Percentiles rank a stretch among this genome's conserved stretches.
Evolutionary conservation across 1,140 invertebrate species (phyloP).

Genomic region (Lethrus apterus): DNA sequence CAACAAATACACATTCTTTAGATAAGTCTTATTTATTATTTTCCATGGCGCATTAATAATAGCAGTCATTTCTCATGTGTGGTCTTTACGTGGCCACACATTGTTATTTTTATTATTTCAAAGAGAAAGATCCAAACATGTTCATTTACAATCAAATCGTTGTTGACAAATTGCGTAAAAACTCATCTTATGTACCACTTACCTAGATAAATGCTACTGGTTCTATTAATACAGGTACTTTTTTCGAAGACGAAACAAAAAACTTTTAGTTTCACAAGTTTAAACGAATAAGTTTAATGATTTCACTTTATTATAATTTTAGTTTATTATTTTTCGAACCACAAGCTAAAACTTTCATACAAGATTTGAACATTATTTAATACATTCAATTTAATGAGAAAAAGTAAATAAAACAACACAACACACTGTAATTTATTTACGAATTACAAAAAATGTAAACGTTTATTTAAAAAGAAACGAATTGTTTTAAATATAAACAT

Average conservation of each 20-base stretch:
- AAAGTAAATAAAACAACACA: neutral
- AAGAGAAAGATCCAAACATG: no score
- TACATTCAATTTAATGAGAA: neutral
- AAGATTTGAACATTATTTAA: neutral
- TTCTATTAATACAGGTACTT: neutral
- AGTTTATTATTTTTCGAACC: neutral
- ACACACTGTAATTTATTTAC: conserved; percentile 1
- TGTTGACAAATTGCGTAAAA: no score
- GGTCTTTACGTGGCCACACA: no score
- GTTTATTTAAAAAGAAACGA: no score
- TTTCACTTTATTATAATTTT: neutral
- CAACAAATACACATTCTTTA: no score
- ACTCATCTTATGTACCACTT: conserved; percentile 14
- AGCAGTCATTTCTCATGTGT: no score
- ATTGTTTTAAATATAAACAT: no score
- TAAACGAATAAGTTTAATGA: neutral
- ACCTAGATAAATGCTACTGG: conserved; percentile 13
- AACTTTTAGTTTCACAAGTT: neutral
- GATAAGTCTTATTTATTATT: no score
- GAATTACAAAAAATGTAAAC: no score
- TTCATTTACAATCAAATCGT: no score
- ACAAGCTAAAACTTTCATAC: neutral
- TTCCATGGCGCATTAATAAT: no score
- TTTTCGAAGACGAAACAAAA: neutral
- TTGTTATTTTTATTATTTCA: no score